Evolutionary conservation across 2,888 invertebrate species (phyloP).

Genomic region (Coleophora deauratella): DNA sequence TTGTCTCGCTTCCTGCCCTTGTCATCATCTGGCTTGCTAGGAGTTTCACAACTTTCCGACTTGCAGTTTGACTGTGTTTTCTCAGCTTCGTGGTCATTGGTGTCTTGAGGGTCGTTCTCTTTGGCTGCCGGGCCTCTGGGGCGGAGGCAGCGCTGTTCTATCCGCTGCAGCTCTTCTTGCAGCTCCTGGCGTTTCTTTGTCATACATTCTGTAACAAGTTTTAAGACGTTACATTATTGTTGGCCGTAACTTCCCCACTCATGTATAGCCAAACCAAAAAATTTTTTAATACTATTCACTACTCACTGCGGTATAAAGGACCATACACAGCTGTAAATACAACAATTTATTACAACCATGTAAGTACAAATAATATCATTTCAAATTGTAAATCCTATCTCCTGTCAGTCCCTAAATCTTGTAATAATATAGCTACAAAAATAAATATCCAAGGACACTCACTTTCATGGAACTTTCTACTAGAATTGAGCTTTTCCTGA

Average conservation of each 20-base stretch:
- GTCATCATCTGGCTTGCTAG: constrained; percentile 16
- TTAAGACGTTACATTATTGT: neutral
- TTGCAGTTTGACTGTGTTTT: neutral
- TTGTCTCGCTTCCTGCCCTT: constrained; percentile 45
- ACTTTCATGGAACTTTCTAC: constrained; percentile 79
- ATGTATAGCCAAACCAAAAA: neutral
- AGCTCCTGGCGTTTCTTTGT: constrained; percentile 76
- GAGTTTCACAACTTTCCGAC: neutral
- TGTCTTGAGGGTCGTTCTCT: constrained; percentile 41
- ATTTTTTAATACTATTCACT: constrained; percentile 11
- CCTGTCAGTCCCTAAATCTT: too few relatives aligned
- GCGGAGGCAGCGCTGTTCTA: constrained; percentile 71
- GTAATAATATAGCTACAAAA: too few relatives aligned
- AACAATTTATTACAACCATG: constrained; percentile 11
- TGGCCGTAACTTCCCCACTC: neutral
- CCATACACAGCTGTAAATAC: constrained; percentile 48
- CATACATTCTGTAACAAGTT: constrained; percentile 70
- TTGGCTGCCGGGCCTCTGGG: constrained; percentile 36
- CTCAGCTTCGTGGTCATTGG: constrained; percentile 9
- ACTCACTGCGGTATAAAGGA: constrained; percentile 53
- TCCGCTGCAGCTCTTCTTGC: constrained; percentile 76
- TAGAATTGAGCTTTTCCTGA: constrained; percentile 77
- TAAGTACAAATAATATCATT: neutral
- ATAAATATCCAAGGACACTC: too few relatives aligned
- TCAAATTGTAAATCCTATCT: too few relatives aligned